These are phyloP conservation scores for Ptychodera flava DNA, from an alignment of 35 echinoderm and acorn worm species.

Conservation along the genomic window DNA sequence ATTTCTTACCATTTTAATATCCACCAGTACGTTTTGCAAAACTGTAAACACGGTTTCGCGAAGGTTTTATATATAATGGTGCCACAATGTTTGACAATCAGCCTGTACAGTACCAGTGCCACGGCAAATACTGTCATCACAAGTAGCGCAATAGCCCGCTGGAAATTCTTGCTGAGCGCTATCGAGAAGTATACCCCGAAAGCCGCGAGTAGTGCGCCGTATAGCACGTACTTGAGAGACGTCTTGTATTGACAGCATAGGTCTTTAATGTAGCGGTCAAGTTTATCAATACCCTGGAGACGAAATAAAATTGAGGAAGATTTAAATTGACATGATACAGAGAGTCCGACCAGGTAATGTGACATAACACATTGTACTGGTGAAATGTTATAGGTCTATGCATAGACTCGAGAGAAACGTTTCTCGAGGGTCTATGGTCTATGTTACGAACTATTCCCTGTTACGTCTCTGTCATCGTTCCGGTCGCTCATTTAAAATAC, in stretches of 20 bases:
- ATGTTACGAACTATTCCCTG: no score
- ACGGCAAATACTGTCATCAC: neutral
- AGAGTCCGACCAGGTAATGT: no score
- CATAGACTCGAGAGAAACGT: no score
- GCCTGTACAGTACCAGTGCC: neutral
- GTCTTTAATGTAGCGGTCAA: neutral
- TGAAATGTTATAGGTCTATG: no score
- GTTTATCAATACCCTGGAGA: neutral
- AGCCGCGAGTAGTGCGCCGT: neutral
- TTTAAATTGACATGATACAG: no score
- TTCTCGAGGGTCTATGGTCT: no score
- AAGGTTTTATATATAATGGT: neutral
- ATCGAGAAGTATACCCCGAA: neutral
- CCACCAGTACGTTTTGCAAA: neutral
- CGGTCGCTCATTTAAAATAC: no score
- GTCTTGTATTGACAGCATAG: neutral
- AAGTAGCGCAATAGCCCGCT: neutral
- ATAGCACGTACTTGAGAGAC: neutral
- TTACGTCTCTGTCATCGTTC: no score
- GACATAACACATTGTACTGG: no score
- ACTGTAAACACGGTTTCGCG: neutral
- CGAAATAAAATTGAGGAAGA: neutral
- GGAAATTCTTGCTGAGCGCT: neutral
- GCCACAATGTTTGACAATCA: neutral
- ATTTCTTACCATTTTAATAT: neutral